These are phyloP conservation scores for Tringa solitaria DNA, from an alignment of 2,113 vertebrate species.

Conservation along the genomic window DNA sequence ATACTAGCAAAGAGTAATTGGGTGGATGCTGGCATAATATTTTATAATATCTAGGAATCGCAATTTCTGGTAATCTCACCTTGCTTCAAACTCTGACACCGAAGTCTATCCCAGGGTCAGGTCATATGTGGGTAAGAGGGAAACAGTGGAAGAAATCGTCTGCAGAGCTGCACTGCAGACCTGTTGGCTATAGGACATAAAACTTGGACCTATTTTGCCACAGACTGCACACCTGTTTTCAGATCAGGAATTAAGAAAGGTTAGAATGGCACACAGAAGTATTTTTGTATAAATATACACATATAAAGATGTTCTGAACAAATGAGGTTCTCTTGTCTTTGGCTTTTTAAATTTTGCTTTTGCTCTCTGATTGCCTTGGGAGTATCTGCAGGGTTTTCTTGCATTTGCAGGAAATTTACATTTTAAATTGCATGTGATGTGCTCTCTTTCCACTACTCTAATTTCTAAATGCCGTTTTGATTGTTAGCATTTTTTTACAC, in stretches of 20 bases:
- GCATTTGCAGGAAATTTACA: slow-evolving; percentile 30
- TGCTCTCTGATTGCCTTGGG: slow-evolving; percentile 1
- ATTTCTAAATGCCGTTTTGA: slow-evolving; percentile 24
- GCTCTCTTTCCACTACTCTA: neutral
- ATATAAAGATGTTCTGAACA: neutral
- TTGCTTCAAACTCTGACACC: neutral
- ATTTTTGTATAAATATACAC: neutral
- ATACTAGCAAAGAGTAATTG: neutral
- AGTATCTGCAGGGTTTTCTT: slow-evolving; percentile 19
- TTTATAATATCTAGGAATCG: neutral
- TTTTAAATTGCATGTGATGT: slow-evolving; percentile 18
- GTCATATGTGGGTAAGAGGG: neutral
- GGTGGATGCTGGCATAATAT: neutral
- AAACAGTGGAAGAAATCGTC: neutral
- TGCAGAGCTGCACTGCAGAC: neutral
- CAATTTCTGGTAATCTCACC: neutral
- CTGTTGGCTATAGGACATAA: neutral
- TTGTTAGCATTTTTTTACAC: neutral
- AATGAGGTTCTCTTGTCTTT: neutral
- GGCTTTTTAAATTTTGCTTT: neutral
- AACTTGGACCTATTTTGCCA: neutral
- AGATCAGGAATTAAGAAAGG: neutral
- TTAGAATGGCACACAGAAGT: neutral
- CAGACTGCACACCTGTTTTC: neutral
- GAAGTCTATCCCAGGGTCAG: neutral